Evolutionary conservation across 2,113 vertebrate genomes (phyloP).

Genomic region (Gila orcuttii): DNA sequence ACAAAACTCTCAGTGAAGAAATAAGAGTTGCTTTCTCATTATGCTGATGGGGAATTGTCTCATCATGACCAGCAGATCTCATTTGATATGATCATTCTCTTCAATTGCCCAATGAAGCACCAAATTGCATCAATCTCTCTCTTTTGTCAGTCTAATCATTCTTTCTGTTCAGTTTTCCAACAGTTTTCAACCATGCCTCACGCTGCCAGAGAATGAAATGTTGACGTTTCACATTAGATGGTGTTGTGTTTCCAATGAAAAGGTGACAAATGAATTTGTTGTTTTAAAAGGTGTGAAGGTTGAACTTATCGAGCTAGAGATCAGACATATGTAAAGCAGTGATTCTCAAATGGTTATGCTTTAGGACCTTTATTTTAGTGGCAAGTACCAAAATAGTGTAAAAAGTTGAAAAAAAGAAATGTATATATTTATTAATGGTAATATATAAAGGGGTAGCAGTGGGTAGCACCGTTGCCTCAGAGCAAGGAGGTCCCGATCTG

Average conservation of each 20-base stretch:
- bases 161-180: not conserved
- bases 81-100: not conserved
- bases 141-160: not conserved
- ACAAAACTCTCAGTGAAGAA: not conserved
- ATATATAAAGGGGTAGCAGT: too few species aligned
- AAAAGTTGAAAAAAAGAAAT: too few species aligned
- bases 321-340: not conserved
- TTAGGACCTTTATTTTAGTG: too few species aligned
- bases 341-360: not conserved
- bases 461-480: too few species aligned
- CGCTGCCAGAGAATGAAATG: not conserved
- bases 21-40: conserved; percentile 11
- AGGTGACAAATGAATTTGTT: not conserved
- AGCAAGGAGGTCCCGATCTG: too few species aligned
- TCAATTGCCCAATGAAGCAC: not conserved
- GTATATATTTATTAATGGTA: too few species aligned
- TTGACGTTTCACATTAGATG: not conserved
- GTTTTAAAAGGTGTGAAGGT: not conserved
- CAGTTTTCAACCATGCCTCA: not conserved
- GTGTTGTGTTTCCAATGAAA: conserved; percentile 10
- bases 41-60: not conserved
- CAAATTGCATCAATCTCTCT: not conserved
- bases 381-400: too few species aligned
- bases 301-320: not conserved
- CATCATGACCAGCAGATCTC: conserved; percentile 14